Evolutionary conservation across 2,113 vertebrate genomes (phyloP), one percentile per base, ranked within the genome.

Genomic region (Acanthochromis polyacanthus): DNA sequence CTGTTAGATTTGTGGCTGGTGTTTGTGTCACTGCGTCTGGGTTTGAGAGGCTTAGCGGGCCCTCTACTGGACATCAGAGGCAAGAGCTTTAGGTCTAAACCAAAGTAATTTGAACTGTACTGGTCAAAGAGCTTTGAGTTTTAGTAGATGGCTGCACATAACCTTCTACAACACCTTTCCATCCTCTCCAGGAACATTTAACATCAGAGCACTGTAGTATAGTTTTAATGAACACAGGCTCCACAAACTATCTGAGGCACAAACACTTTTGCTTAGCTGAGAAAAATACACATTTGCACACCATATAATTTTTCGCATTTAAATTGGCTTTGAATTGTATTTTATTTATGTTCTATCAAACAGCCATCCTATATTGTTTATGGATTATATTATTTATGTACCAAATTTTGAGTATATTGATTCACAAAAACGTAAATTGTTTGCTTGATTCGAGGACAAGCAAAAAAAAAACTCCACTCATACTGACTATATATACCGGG

Each of bases 11-110:
- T 82, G 74, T 86, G 78, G 83, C 81, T 74, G 51, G 85, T 88
- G 80, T 75, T 71, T 85, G 56, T 82, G 85, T 82, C 56, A 45
- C 81, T 87, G 81, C 79, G 63, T 89, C 71, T 81, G 84, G 80
- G 78, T 92, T 71, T 78, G 56, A 81, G 75, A 70, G 55, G 84
- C 85, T 78, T 91, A 73, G 66, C 57, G 71, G 68, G 73, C 74
- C 73, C 74, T 84, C 90, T 87, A 69, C 78, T 88, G 88, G 85
- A 89, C 71, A 84, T 23, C 40, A 71, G 71, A 55, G 51, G 63
- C n/a, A 66, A 83, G 32, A 56, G 57, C 53, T 77, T 61, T 56
- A 45, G 66, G 58, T 59, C 53, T 22, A 45, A 78, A 75, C 61
- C 65, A 53, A 63, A 75, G 68, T 28, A 20, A 23, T 36, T 79